Base-by-base conservation (phyloP, 1,140 invertebrate genomes). In the Agraylea sexmaculata region DNA sequence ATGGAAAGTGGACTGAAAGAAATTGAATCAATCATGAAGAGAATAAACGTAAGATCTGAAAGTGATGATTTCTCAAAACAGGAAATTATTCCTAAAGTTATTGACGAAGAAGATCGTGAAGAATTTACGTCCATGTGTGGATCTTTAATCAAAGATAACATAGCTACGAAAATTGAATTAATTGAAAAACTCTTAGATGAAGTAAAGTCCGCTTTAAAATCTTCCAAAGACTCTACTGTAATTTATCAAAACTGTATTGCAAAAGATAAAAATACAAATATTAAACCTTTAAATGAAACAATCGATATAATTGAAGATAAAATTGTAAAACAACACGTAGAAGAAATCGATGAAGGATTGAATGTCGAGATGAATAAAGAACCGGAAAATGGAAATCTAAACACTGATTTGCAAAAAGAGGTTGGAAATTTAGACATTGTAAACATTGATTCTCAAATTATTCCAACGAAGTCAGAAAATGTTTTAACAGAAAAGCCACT, bases 121-220 rank as follows among this genome's bases (percentile, higher is more conserved):
- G n/a, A n/a, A n/a, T n/a, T n/a, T n/a, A n/a, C n/a, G n/a, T n/a
- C n/a, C n/a, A n/a, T n/a, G n/a, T n/a, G n/a, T n/a, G n/a, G n/a
- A n/a, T n/a, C n/a, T n/a, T n/a, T n/a, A n/a, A 60, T 66, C 32
- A 52, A 54, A 39, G 58, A 57, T 54, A 63, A 68, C 49, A 64
- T 66, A 38, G 62, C 56, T 2, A 64, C 64, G 49, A 66, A 66
- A 55, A 51, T 65, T 16, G 59, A 64, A 33, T 59, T 53, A 33
- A 65, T 68, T 58, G 62, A 65, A 51, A 62, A 62, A 43, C 48
- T 66, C 21, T 45, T 66, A 3, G 60, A 60, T 40, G 65, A 66
- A 45, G 62, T 66, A 0, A 66, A 66, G 44, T 51, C 51, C 39
- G 58, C 61, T 21, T 54, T 68, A 38, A 58, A 66, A 52, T 60